These are phyloP conservation scores for Sebastes trivittatus DNA, from an alignment of 2,797 vertebrate genomes.

Conservation along the genomic window DNA sequence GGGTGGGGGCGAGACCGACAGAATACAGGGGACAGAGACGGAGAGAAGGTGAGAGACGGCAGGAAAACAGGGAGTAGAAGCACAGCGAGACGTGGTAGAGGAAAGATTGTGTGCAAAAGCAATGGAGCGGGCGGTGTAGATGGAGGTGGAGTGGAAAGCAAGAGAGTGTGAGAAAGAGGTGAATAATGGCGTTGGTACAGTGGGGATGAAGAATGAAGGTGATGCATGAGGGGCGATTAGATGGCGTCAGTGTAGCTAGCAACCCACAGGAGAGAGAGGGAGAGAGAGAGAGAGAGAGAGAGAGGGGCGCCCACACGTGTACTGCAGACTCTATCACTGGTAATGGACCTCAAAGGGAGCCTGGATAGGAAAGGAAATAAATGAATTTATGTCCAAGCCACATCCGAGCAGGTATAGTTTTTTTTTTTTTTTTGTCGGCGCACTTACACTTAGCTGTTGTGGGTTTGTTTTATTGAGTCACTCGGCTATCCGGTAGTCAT, in stretches of 20 bases:
- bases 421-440: not conserved
- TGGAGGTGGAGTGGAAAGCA: not conserved
- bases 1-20: not conserved
- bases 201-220: constrained; percentile 51
- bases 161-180: constrained; percentile 21
- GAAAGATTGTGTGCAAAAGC: not conserved
- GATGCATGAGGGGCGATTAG: constrained; percentile 69
- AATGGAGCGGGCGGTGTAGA: not conserved
- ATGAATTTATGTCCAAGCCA: constrained; percentile 18
- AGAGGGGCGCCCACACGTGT: not conserved
- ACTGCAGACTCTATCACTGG: constrained; percentile 11
- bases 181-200: constrained; percentile 56
- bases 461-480: constrained; percentile 9
- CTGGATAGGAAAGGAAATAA: constrained; percentile 24
- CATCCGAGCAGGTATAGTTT: not conserved
- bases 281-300: not conserved
- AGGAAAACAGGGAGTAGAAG: not conserved
- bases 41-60: not conserved
- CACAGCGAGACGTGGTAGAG: not conserved
- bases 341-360: constrained; percentile 51
- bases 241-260: constrained; percentile 32
- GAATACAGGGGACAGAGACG: not conserved
- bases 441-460: not conserved
- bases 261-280: constrained; percentile 3
- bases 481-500: not conserved